phyloP scores from a whole-genome alignment of 2,113 vertebrate species.

The Petromus typicus region DNA sequence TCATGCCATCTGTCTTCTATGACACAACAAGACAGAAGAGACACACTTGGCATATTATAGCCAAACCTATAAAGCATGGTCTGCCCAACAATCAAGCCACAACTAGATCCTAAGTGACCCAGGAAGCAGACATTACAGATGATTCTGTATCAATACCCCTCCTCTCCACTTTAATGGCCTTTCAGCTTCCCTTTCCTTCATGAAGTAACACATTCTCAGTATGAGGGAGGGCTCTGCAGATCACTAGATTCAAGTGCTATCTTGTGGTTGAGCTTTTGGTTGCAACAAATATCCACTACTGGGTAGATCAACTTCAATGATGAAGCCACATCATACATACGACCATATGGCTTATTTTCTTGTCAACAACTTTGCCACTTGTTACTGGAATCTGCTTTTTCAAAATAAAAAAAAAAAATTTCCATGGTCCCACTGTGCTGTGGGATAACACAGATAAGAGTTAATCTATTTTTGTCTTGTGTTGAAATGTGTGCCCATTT shows the following conservation, averaged over 20 bases:
- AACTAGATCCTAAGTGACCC: background rate
- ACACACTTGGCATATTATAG: background rate
- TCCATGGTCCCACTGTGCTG: background rate
- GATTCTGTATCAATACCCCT: background rate
- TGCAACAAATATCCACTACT: background rate
- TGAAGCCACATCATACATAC: background rate
- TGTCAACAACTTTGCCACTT: background rate
- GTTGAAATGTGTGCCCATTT: background rate
- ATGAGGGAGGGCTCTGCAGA: background rate
- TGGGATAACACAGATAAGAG: background rate
- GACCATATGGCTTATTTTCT: background rate
- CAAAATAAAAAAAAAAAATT: background rate
- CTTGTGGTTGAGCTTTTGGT: background rate
- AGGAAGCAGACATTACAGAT: background rate
- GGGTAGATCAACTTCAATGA: background rate
- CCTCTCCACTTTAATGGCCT: background rate
- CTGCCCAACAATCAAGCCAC: background rate
- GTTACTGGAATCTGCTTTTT: background rate
- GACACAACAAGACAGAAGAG: background rate
- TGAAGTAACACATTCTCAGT: background rate
- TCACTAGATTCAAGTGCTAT: background rate
- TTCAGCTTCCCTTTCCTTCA: background rate
- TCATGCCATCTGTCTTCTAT: conserved; percentile 11
- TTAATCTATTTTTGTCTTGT: background rate
- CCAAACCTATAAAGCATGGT: background rate